These are phyloP conservation scores for Coptotermes formosanus DNA, from an alignment of 1,140 invertebrate genomes.

Conservation along the genomic window DNA sequence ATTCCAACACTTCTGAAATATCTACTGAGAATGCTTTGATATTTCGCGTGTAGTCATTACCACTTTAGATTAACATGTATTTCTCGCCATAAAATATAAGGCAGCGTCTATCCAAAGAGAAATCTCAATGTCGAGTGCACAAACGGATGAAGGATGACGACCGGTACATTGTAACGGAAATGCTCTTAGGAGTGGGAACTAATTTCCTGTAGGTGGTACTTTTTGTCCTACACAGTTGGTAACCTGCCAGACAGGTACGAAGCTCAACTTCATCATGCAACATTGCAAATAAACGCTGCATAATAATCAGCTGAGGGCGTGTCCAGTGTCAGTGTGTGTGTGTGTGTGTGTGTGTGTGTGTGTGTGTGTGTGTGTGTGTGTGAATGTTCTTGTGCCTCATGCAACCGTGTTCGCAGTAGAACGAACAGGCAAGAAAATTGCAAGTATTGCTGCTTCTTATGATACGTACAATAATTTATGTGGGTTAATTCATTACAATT, in stretches of 20 bases:
- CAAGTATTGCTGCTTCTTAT: no score
- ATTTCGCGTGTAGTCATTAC: no score
- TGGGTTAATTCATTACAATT: no score
- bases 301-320: neutral
- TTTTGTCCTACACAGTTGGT: neutral
- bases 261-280: neutral
- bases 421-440: neutral
- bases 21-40: no score
- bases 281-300: neutral
- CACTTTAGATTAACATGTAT: no score
- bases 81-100: no score
- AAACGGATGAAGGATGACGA: neutral
- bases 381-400: neutral
- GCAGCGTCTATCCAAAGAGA: no score
- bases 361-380: neutral
- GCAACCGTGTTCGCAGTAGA: neutral
- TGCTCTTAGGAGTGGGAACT: neutral
- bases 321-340: neutral
- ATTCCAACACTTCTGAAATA: no score
- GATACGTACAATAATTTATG: no score
- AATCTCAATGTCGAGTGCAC: no score
- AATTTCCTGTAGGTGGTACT: neutral
- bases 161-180: neutral
- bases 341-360: neutral
- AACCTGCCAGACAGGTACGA: neutral